Evolutionary conservation across 1,140 invertebrate genomes (phyloP), one percentile per base, ranked within the genome.

Genomic region (Helicoverpa zea): DNA sequence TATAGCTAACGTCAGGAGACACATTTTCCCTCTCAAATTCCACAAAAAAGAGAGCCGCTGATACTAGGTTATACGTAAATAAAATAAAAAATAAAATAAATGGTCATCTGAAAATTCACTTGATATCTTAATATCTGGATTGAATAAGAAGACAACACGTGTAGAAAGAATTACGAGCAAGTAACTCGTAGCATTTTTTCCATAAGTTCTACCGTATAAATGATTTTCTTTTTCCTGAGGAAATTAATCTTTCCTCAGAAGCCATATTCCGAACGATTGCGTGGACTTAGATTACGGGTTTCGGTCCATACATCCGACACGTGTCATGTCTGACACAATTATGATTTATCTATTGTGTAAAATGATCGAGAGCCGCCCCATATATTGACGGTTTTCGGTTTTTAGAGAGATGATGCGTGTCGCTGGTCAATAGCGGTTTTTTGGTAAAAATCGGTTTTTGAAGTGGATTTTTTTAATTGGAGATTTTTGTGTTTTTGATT

Each of bases 321-420:
- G n/a, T 10, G 63, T 66, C 63, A 66, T 47, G 63, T 66, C 63
- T 66, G 63, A 66, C 63, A 49, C 63, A 43, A 66, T 66, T 66
- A 66, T 66, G 63, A 66, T 66, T 66, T 66, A 66, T 66, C 63
- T 66, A 66, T 66, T 66, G 63, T 66, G 63, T 43, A 66, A 49
- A 66, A 66, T 66, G 63, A 66, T 66, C 63, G 63, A 66, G 43
- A 66, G n/a, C 63, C 63, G 13, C 63, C 16, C 11, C 63, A 43
- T 66, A 18, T 66, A 66, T 49, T 66, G 63, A 47, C 43, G 16
- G n/a, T 43, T n/a, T 14, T 47, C 43, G 63, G 63, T 47, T 47
- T 66, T 66, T 11, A 16, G 30, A 18, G 30, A 18, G 63, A 47
- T 66, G 63, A 66, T 35, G 63, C 63, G 47, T 66, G 63, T 66